Evolutionary conservation across 2,113 vertebrate species (phyloP).

Genomic region (Cochlearius cochlearius): DNA sequence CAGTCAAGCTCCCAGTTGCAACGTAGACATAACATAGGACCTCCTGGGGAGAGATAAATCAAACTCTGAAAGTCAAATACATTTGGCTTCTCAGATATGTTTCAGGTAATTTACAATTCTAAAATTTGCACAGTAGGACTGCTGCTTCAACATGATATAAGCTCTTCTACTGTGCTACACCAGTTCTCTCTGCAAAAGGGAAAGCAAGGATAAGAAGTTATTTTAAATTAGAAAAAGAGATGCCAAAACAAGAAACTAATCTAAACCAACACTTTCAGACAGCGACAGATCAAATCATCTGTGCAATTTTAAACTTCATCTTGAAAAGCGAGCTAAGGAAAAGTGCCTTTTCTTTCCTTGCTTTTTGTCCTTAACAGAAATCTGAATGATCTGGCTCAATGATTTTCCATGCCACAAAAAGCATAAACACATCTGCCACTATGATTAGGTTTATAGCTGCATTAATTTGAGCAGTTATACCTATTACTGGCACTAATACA

Average conservation of each 20-base stretch:
- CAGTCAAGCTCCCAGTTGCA: not conserved
- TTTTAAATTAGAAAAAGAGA: not conserved
- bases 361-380: not conserved
- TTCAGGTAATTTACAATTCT: not conserved
- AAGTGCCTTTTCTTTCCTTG: not conserved
- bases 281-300: not conserved
- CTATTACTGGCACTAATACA: not conserved
- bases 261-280: not conserved
- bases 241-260: not conserved
- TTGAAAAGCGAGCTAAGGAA: not conserved
- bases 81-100: not conserved
- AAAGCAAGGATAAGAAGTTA: not conserved
- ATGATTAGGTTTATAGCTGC: not conserved
- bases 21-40: not conserved
- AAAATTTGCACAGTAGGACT: slow-evolving; percentile 9
- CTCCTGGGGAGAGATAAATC: not conserved
- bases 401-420: not conserved
- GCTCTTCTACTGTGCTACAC: not conserved
- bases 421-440: not conserved
- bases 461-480: not conserved
- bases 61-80: not conserved
- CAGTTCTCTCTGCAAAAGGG: not conserved
- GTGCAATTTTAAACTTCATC: not conserved
- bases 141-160: not conserved
- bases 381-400: not conserved